Evolutionary conservation across 2,888 invertebrate species (phyloP), one percentile per base, ranked within the genome.

Genomic region (Trachelus iudaicus): DNA sequence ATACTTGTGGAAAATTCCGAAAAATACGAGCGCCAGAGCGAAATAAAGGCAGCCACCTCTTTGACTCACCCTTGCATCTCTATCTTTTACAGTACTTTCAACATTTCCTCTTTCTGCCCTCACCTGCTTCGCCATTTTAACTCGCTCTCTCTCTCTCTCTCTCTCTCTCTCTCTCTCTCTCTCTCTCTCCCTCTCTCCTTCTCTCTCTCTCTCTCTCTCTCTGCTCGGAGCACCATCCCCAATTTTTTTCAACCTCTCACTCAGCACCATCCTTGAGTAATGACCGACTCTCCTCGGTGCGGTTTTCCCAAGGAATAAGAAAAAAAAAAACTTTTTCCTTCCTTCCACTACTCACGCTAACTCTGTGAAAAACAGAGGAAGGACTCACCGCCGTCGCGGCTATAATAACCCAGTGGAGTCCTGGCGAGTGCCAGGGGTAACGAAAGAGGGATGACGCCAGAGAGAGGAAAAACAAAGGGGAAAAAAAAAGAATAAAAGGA

Each of bases 211-310:
- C 13, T 75, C 9, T 37, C 73, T 40, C 69, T 30, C 23, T 71
- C 34, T 68, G 4, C 69, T 56, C 75, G 11, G n/a, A 13, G 3
- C 71, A 13, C 76, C 37, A 40, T 80, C 74, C 75, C 69, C 75
- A 69, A 35, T 69, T 71, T 69, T 71, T 69, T 68, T 69, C n/a
- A 75, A 34, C 37, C 33, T 73, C 56, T 73, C 56, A 73, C 75
- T 68, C 69, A 35, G 71, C 76, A 12, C 40, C 69, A 56, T 83
- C 78, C 77, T 79, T 85, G 81, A 82, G 82, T 85, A 85, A 85
- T 85, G 84, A 85, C 83, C 81, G 80, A 73, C 81, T 79, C 68
- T 34, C 80, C 77, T 77, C 79, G 76, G 73, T 77, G 75, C 69
- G 79, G 77, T 82, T 80, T 78, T 78, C 71, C 73, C 75, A 34